These are phyloP conservation scores for Drosophila aldrichi DNA, from an alignment of 2,888 invertebrate species.

Conservation along the genomic window DNA sequence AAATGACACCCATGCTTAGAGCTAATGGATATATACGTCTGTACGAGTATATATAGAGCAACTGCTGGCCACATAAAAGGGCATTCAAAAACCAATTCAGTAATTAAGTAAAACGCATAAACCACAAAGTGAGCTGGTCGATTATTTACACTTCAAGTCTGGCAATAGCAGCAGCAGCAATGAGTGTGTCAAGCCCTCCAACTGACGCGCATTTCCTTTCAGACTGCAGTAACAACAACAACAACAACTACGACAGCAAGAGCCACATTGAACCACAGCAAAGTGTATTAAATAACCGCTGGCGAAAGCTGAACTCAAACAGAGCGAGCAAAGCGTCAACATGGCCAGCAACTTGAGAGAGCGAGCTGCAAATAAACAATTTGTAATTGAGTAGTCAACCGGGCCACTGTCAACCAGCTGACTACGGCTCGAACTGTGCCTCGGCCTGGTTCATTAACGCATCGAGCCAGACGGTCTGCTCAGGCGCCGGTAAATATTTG, in stretches of 20 bases:
- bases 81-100: constrained; percentile 77
- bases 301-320: constrained; percentile 66
- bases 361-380: constrained; percentile 57
- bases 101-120: constrained; percentile 81
- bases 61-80: constrained; percentile 72
- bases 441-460: constrained; percentile 49
- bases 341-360: constrained; percentile 50
- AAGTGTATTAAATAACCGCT: constrained; percentile 78
- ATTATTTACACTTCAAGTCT: constrained; percentile 71
- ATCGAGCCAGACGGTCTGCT: constrained; percentile 26
- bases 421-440: constrained; percentile 3
- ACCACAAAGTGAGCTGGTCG: constrained; percentile 68
- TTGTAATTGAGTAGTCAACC: constrained; percentile 74
- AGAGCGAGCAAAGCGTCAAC: constrained; percentile 36
- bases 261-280: constrained; percentile 43
- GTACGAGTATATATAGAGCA: not conserved
- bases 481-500: constrained; percentile 64
- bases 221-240: constrained; percentile 32
- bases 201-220: constrained; percentile 45
- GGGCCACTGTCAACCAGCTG: constrained; percentile 12
- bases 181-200: constrained; percentile 60
- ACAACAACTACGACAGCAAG: constrained; percentile 6
- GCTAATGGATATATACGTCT: not conserved
- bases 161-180: constrained; percentile 1
- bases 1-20: constrained; percentile 52